phyloP scores from a whole-genome alignment of 2,113 vertebrate genomes.

The Labeo catla region DNA sequence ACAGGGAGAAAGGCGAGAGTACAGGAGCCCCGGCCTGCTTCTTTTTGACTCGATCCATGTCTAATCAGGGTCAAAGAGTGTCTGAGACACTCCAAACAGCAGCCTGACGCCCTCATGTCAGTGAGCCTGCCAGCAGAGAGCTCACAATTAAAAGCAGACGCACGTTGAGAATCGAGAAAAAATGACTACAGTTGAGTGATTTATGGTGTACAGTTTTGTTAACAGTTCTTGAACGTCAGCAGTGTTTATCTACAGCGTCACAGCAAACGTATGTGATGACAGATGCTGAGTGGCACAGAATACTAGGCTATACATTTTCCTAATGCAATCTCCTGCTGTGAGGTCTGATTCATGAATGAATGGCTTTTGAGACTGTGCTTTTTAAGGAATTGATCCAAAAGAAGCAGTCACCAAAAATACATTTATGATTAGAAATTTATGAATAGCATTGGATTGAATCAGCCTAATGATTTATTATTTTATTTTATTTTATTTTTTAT shows the following conservation, averaged over 20 bases:
- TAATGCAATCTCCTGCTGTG: background rate
- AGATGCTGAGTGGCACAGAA: background rate
- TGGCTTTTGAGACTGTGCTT: background rate
- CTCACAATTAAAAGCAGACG: slow-evolving; percentile 12
- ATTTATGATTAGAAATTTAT: too few relatives aligned
- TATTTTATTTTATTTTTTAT: too few relatives aligned
- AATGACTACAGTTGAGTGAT: background rate
- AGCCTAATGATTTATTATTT: too few relatives aligned
- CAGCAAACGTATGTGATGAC: background rate
- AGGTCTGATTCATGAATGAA: background rate
- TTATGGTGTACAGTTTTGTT: background rate
- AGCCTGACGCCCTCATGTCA: slow-evolving; percentile 24
- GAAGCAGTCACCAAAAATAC: too few relatives aligned
- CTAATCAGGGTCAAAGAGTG: slow-evolving; percentile 58
- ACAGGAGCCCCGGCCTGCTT: slow-evolving; percentile 32
- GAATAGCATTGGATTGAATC: too few relatives aligned
- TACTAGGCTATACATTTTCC: background rate
- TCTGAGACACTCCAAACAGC: slow-evolving; percentile 39
- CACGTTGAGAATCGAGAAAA: background rate
- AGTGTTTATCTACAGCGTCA: background rate
- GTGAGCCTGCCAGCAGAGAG: background rate
- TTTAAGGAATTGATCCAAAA: background rate
- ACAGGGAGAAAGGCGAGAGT: background rate
- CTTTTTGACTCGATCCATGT: slow-evolving; percentile 62
- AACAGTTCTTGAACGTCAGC: background rate